These are phyloP conservation scores for Manis pentadactyla DNA, from an alignment of 2,797 vertebrate species.

Conservation along the genomic window DNA sequence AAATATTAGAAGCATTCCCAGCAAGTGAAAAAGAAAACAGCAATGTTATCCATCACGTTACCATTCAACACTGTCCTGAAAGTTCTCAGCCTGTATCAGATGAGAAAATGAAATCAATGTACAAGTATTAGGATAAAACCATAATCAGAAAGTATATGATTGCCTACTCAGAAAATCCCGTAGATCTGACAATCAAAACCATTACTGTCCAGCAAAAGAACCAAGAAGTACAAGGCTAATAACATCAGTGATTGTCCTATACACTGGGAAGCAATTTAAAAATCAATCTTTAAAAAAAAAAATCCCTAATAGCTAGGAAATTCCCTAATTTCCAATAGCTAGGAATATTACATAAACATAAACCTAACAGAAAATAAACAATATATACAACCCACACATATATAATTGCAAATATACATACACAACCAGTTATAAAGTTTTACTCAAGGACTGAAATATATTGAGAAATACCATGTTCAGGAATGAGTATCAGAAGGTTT, in stretches of 20 bases:
- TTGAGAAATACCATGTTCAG: background rate
- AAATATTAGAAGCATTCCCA: background rate
- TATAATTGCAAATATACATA: background rate
- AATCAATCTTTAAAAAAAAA: background rate
- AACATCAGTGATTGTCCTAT: background rate
- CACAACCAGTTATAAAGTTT: background rate
- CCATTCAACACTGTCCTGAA: background rate
- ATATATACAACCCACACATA: background rate
- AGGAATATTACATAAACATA: background rate
- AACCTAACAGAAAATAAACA: background rate
- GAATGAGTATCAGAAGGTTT: background rate
- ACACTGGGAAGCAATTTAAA: background rate
- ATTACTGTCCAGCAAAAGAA: background rate
- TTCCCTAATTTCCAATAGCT: background rate
- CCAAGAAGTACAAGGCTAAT: background rate
- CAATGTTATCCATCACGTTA: background rate
- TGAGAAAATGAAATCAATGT: background rate
- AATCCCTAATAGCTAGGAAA: background rate
- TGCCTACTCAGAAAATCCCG: background rate
- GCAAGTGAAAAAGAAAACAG: accelerated
- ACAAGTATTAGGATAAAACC: background rate
- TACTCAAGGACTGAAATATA: background rate
- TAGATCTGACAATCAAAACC: background rate
- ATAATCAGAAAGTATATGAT: background rate
- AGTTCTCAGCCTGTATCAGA: background rate